Evolutionary conservation across 1,140 invertebrate genomes (phyloP), one percentile per base, ranked within the genome.

Genomic region (Branchinecta lynchi): DNA sequence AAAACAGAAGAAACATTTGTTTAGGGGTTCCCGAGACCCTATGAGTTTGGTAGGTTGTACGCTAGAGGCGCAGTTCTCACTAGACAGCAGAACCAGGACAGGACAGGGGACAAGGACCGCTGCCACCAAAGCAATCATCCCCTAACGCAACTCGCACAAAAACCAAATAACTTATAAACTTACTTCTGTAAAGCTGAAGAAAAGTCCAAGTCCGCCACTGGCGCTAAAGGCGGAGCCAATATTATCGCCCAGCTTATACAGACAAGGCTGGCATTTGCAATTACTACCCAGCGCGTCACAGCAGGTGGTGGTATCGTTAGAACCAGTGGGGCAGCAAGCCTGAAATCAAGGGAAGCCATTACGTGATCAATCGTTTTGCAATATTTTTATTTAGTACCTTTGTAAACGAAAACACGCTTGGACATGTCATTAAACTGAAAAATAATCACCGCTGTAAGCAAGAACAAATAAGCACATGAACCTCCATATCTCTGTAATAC

Each of bases 151-250:
- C 32, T 32, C 32, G 32, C 32, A 32, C 32, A 32, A 5, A 32
- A 32, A 32, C 32, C 32, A 32, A 32, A 32, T 32, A 32, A 32
- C 32, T 32, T 32, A 32, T 32, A 5, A 32, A 72, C 76, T 81
- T 84, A 96, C 94, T 90, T 98, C 93, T 67, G 93, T 95, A 77
- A 97, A 96, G 76, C 93, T 96, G 81, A 97, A 97, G 80, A 98
- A 95, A 44, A 98, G 80, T 71, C 93, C 93, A 75, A 96, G 87
- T 68, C 90, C 89, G 68, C 94, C 94, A 75, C 89, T 90, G 7
- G 90, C 80, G 78, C 90, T 89, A 75, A 96, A 92, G n/a, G 89
- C 91, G 76, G 87, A 86, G 75, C 88, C 84, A 73, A 96, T 93
- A 6, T 86, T 87, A 21, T 83, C 84, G 74, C 89, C 85, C 17